These are phyloP conservation scores for Hippocampus guttulatus DNA, from an alignment of 2,113 vertebrate genomes.

Conservation along the genomic window DNA sequence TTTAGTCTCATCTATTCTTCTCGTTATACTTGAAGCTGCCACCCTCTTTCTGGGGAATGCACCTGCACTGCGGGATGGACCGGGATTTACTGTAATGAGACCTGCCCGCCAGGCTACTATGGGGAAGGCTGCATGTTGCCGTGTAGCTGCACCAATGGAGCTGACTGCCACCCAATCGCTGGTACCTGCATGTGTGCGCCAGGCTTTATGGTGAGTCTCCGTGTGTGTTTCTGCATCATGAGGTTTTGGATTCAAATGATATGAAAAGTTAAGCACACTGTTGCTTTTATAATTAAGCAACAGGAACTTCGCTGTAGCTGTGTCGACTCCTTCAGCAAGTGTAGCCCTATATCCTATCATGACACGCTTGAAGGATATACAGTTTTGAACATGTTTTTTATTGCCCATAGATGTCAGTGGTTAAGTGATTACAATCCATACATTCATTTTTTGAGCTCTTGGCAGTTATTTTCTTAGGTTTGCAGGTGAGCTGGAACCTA, in stretches of 20 bases:
- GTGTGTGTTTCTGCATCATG: not conserved
- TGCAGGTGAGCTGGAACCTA: not conserved
- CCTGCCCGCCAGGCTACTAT: slow-evolving; percentile 83
- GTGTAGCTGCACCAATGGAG: slow-evolving; percentile 88
- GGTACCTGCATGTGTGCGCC: slow-evolving; percentile 87
- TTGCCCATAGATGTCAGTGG: not conserved
- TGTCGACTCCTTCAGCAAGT: not conserved
- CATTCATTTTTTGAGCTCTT: not conserved
- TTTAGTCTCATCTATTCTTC: slow-evolving; percentile 37
- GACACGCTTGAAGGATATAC: not conserved
- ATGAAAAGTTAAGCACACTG: not conserved
- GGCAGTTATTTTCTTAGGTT: not conserved
- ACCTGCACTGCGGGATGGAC: slow-evolving; percentile 89
- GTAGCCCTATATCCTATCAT: not conserved
- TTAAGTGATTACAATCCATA: not conserved
- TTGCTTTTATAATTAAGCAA: not conserved
- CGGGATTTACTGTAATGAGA: slow-evolving; percentile 92
- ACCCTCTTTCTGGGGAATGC: slow-evolving; percentile 93
- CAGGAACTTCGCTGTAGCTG: not conserved
- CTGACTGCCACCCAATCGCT: slow-evolving; percentile 86
- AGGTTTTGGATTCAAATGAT: not conserved
- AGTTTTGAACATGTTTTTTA: not conserved
- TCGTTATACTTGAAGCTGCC: slow-evolving; percentile 78
- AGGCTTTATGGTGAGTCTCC: slow-evolving; percentile 82
- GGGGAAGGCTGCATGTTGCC: slow-evolving; percentile 81